Conservation (phyloP, 2,797 vertebrate genomes). For the Echeneis naucrates region DNA sequence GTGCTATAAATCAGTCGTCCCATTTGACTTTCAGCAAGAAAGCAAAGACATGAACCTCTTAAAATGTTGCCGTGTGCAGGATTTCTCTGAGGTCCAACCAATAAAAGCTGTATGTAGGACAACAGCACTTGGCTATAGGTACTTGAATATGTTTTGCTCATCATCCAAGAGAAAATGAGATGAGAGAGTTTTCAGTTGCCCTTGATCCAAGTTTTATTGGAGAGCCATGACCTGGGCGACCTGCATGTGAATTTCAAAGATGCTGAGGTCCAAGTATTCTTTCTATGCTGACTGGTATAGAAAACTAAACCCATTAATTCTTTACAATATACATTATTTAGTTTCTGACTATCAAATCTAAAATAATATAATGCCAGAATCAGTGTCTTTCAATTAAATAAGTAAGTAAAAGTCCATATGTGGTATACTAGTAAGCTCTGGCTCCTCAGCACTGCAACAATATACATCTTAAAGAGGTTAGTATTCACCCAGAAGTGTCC, state of each 20-base stretch:
- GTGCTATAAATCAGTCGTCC: neutral
- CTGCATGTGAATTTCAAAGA: neutral
- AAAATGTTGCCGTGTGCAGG: neutral
- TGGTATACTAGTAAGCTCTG: neutral
- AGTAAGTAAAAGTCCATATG: too few species aligned
- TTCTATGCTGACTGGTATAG: neutral
- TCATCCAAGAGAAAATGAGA: too few species aligned
- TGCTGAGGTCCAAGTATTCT: neutral
- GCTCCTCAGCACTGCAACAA: neutral
- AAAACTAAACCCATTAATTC: neutral
- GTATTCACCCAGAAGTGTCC: slow-evolving; percentile 6
- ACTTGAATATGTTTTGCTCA: too few species aligned
- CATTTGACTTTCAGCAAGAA: neutral
- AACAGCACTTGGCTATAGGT: too few species aligned
- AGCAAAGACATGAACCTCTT: neutral
- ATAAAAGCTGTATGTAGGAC: too few species aligned
- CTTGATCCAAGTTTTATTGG: neutral
- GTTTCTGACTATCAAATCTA: neutral
- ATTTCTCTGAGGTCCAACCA: neutral
- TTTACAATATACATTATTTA: neutral
- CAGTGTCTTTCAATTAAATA: too few species aligned
- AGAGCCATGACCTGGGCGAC: neutral
- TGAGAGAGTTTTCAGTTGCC: too few species aligned
- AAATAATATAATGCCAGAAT: slow-evolving; percentile 2
- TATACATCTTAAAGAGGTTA: neutral